These are phyloP conservation scores for Ectemnius cavifrons DNA, from an alignment of 2,888 invertebrate genomes.

Conservation along the genomic window DNA sequence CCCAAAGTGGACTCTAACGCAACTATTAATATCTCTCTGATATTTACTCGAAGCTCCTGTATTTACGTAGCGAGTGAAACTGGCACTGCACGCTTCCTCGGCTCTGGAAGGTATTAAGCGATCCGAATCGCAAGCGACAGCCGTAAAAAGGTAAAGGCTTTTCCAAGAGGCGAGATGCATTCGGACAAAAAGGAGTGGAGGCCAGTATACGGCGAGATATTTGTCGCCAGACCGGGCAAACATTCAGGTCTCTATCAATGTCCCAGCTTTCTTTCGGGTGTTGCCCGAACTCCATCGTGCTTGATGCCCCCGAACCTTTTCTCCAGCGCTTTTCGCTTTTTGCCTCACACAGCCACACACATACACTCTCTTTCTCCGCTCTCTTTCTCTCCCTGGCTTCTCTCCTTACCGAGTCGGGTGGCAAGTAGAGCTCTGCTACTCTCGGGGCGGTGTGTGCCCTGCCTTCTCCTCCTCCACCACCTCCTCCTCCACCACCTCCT, in stretches of 20 bases:
- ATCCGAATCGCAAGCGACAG: neutral
- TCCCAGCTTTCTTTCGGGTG: conserved; percentile 73
- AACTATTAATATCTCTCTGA: too few species aligned
- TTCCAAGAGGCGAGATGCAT: conserved; percentile 30
- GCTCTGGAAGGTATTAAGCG: neutral
- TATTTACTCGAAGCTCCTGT: too few species aligned
- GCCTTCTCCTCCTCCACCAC: conserved; percentile 38
- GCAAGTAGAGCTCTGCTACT: conserved; percentile 4
- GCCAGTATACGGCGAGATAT: conserved; percentile 65
- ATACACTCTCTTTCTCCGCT: neutral
- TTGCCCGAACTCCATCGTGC: conserved; percentile 53
- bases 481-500: conserved; percentile 44
- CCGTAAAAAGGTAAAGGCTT: conserved; percentile 36
- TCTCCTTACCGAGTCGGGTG: conserved; percentile 32
- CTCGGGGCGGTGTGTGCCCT: neutral
- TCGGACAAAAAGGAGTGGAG: conserved; percentile 27
- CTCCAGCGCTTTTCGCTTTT: conserved; percentile 74
- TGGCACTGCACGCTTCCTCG: too few species aligned
- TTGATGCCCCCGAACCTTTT: conserved; percentile 50
- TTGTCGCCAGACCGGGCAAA: conserved; percentile 69
- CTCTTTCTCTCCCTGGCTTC: conserved; percentile 18
- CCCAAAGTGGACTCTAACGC: too few species aligned
- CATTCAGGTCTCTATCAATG: conserved; percentile 73
- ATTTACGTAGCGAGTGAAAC: too few species aligned
- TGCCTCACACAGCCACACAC: conserved; percentile 40